phyloP scores from a whole-genome alignment of 2,888 invertebrate genomes.

The Limenitis camilla region DNA sequence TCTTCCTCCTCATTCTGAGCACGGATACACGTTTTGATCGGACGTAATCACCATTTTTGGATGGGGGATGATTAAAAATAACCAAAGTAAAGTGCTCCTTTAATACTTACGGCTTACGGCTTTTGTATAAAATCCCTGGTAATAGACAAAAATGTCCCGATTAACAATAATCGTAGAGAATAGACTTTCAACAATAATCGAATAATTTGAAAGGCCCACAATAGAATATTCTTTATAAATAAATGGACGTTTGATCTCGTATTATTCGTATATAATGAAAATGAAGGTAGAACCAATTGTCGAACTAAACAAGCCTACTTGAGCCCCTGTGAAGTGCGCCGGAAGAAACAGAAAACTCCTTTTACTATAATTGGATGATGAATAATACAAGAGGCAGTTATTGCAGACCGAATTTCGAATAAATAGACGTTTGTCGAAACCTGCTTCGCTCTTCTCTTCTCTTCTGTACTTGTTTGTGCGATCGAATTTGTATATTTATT shows the following conservation, averaged over 20 bases:
- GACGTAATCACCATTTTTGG: too few species aligned
- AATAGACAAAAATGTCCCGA: too few species aligned
- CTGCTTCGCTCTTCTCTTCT: too few species aligned
- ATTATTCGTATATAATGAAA: constrained; percentile 61
- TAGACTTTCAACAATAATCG: constrained; percentile 4
- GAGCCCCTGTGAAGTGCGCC: constrained; percentile 32
- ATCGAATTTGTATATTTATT: background rate
- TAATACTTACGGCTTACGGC: too few species aligned
- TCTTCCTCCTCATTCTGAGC: too few species aligned
- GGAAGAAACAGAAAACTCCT: constrained; percentile 61
- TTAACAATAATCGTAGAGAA: background rate
- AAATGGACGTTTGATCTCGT: constrained; percentile 43
- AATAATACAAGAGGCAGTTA: constrained; percentile 73
- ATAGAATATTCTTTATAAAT: constrained; percentile 25
- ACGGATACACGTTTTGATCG: too few species aligned
- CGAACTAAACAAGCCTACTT: constrained; percentile 50
- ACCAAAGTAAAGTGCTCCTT: too few species aligned
- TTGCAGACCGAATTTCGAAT: constrained; percentile 57
- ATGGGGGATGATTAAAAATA: too few species aligned
- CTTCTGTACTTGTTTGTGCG: too few species aligned
- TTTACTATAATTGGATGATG: constrained; percentile 73
- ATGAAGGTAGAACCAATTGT: constrained; percentile 49
- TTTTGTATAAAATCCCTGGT: too few species aligned
- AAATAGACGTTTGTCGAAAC: constrained; percentile 41
- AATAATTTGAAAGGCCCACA: constrained; percentile 16